These are phyloP conservation scores for Escarpia spicata DNA, from an alignment of 2,888 invertebrate genomes.

Conservation along the genomic window DNA sequence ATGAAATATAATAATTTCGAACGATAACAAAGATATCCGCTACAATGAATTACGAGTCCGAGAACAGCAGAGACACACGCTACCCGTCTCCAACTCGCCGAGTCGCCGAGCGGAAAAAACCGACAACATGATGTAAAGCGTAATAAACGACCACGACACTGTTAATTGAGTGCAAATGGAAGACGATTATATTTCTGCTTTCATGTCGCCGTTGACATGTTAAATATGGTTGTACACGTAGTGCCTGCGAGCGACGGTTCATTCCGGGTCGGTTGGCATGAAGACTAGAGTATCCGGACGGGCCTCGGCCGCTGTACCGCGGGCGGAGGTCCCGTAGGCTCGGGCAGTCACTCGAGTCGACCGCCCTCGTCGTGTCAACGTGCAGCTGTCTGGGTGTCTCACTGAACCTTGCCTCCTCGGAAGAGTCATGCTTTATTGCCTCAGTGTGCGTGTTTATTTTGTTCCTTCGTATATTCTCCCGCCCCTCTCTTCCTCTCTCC, in stretches of 20 bases:
- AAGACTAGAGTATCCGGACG: not conserved
- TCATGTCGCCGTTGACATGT: slow-evolving; percentile 16
- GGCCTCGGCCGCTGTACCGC: not conserved
- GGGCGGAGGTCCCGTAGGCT: not conserved
- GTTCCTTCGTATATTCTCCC: not conserved
- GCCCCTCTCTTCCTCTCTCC: not conserved
- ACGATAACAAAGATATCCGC: not conserved
- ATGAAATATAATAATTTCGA: not conserved
- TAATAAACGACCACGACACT: slow-evolving; percentile 4
- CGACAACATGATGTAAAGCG: not conserved
- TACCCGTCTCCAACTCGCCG: not conserved
- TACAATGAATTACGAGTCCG: not conserved
- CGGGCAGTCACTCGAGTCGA: not conserved
- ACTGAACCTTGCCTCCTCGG: not conserved
- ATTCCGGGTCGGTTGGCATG: not conserved
- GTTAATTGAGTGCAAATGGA: slow-evolving; percentile 16
- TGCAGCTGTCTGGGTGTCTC: not conserved
- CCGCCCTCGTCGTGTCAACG: not conserved
- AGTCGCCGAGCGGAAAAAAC: not conserved
- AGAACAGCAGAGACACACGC: not conserved
- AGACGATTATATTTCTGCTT: slow-evolving; percentile 16
- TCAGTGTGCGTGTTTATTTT: not conserved
- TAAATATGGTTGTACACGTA: not conserved
- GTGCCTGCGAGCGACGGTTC: not conserved
- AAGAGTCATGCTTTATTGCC: not conserved